A percentile compares a stretch with the other conserved stretches of the same genome.
Evolutionary conservation across 2,797 vertebrate genomes (phyloP).

Genomic region (Pelochelys cantorii): DNA sequence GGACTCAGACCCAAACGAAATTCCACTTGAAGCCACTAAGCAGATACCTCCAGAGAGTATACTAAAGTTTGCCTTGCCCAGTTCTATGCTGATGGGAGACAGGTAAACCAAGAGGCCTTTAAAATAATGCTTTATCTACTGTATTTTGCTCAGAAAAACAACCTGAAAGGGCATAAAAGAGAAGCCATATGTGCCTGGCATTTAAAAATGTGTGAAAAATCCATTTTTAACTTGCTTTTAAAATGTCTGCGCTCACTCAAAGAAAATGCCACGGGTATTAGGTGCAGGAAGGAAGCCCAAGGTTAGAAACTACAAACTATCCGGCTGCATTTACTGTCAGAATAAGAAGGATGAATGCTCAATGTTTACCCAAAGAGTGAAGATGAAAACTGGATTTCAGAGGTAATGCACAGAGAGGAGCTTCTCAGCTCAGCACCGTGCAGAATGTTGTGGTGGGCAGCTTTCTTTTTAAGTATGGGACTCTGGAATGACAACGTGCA

Average conservation of each 20-base stretch:
- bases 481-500: constrained; percentile 41
- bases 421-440: constrained; percentile 47
- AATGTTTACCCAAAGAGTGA: constrained; percentile 60
- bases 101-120: neutral
- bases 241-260: constrained; percentile 63
- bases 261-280: constrained; percentile 67
- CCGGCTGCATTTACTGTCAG: constrained; percentile 62
- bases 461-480: constrained; percentile 7
- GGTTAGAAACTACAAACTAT: constrained; percentile 63
- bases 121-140: neutral
- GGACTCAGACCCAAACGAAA: neutral
- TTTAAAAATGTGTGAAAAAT: constrained; percentile 32
- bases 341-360: constrained; percentile 62
- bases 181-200: constrained; percentile 53
- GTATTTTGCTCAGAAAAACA: constrained; percentile 36
- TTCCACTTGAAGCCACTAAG: rapidly evolving
- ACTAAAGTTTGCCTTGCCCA: neutral
- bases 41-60: neutral
- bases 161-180: constrained; percentile 55
- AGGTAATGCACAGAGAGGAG: constrained; percentile 44
- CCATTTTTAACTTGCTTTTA: constrained; percentile 61
- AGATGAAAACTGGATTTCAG: constrained; percentile 59
- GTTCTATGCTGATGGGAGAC: neutral
- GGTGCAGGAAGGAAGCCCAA: constrained; percentile 72
- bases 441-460: constrained; percentile 60